These are phyloP conservation scores for Yponomeuta plumbellus DNA, from an alignment of 2,888 invertebrate genomes.

Conservation along the genomic window DNA sequence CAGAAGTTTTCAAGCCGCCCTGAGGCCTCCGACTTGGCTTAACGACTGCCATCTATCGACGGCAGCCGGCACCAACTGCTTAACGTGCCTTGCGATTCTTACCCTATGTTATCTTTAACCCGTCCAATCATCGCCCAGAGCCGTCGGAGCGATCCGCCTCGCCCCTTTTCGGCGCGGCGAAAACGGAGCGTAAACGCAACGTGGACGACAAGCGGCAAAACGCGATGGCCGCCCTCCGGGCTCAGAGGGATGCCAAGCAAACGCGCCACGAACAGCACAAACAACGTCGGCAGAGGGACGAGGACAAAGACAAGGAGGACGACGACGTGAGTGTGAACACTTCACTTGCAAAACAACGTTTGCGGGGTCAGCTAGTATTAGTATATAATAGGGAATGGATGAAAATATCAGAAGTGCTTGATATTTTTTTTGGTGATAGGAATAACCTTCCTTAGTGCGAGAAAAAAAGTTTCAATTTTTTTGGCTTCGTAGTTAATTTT, in stretches of 20 bases:
- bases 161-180: slow-evolving; percentile 75
- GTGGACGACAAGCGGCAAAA: slow-evolving; percentile 94
- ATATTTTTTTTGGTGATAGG: too few relatives aligned
- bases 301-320: slow-evolving; percentile 69
- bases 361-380: too few relatives aligned
- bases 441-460: too few relatives aligned
- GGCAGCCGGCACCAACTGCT: too few relatives aligned
- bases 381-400: too few relatives aligned
- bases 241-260: slow-evolving; percentile 92
- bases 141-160: slow-evolving; percentile 50
- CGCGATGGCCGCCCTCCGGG: slow-evolving; percentile 94
- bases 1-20: too few relatives aligned
- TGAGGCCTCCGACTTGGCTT: too few relatives aligned
- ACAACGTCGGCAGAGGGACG: slow-evolving; percentile 61
- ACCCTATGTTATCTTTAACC: background rate
- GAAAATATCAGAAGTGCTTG: too few relatives aligned
- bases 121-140: slow-evolving; percentile 30
- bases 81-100: background rate
- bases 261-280: slow-evolving; percentile 81
- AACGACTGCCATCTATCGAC: too few relatives aligned
- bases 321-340: slow-evolving; percentile 45
- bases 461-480: too few relatives aligned
- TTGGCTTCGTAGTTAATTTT: too few relatives aligned
- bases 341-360: background rate
- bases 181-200: slow-evolving; percentile 84